Base-by-base conservation (phyloP, 2,797 vertebrate species). In the Pipistrellus pygmaeus region DNA sequence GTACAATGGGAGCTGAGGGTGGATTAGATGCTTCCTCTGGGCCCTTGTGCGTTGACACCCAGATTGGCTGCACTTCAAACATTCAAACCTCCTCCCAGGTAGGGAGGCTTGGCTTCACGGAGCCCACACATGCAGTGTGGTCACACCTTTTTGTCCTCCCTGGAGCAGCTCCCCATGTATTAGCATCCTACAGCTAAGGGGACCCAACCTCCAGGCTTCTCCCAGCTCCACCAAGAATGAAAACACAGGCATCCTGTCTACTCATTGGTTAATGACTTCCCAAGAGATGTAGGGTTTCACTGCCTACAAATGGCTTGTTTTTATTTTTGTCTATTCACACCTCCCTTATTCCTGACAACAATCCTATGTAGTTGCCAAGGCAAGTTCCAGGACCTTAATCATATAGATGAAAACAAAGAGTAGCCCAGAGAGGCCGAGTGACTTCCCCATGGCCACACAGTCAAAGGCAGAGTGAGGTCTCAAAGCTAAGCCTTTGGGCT, bases 291-390 rank as follows among this genome's bases (percentile, higher is more conserved):
- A n/a, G 38, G 55, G 80, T 69, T 93, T 88, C 85, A 41, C 25
- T 90, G 51, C 69, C 80, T 83, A 32, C 53, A 94, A 88, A 93
- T 68, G 46, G 80, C 64, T 92, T 93, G 25, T 30, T 62, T 62
- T 62, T 62, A 30, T 30, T 30, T 84, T 53, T 93, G 48, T 46
- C 60, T 83, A 44, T 76, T 77, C 80, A 21, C 35, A 75, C 14
- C 83, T 94, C n/a, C 69, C 21, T 41, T 60, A 88, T 46, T 51
- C 66, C 80, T 72, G 51, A 75, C 53, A 95, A 94, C 46, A 75
- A 46, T 55, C 51, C 48, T 82, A 32, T 25, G 77, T 77, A 64
- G n/a, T 21, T 55, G n/a, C 80, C 57, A n/a, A n/a, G 85, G 17
- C 41, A 88, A 46, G 71, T 62, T 80, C 73, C 46, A 57, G 55